Evolutionary conservation across 2,797 vertebrate species (phyloP), one percentile per base, ranked within the genome.

Genomic region (Gadopsis marmoratus): DNA sequence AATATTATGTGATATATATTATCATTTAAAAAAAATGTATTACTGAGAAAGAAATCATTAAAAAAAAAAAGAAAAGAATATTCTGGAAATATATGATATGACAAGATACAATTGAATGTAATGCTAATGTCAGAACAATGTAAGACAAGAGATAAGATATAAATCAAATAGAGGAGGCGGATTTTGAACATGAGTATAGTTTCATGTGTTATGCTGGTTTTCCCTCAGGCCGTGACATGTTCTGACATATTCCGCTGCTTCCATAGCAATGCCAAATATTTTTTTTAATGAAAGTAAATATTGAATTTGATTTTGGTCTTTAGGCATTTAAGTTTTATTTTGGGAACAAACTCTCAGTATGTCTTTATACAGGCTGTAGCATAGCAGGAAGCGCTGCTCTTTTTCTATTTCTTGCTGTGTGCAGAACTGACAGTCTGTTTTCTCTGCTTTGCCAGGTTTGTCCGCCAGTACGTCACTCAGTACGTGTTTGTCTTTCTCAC

Each of bases 201-300:
- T 43, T 47, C 10, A 33, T 39, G 43, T 67, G 48, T 43, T 61
- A 14, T 70, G 66, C 9, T 64, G 19, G 48, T 45, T 81, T 53
- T 48, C 45, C 63, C 64, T 53, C 72, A 54, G 76, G 66, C 66
- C 68, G 35, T 76, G 68, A 76, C 64, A 47, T 62, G 39, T 72
- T 55, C 45, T 64, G 68, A 69, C 51, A 69, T 55, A 59, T 35
- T 35, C 39, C 48, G 7, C 47, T 51, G 23, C 55, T 29, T 69
- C 23, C 50, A 50, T 62, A 31, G 47, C 35, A 37, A 29, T 39
- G 33, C 17, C 45, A 41, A 9, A 35, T 63, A 48, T 41, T 23
- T 56, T 58, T 33, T 31, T 11, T 26, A 4, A 26, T 26, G 26
- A 29, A 39, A 31, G 31, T 23, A 55, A 64, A 58, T 81, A 67